Evolutionary conservation across 2,113 vertebrate genomes (phyloP).

Genomic region (Rhipidura dahli): DNA sequence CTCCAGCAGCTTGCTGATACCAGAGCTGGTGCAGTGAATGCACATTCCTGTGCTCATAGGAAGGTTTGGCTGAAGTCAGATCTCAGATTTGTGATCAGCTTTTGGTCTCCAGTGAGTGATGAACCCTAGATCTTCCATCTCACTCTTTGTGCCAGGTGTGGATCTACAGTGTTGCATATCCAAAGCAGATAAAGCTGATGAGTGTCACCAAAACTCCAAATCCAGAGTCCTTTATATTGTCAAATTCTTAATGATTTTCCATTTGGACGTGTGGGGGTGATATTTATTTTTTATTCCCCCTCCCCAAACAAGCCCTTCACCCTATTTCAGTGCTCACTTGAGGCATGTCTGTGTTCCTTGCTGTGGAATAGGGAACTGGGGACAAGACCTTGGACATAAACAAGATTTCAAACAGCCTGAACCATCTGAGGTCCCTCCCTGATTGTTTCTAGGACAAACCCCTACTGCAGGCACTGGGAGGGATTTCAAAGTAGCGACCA

Average conservation of each 20-base stretch:
- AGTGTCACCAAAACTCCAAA: not conserved
- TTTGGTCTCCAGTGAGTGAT: not conserved
- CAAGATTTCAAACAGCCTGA: not conserved
- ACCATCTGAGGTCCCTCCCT: not conserved
- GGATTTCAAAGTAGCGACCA: not conserved
- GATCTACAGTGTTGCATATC: not conserved
- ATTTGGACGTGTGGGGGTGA: rapidly evolving
- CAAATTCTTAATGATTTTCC: not conserved
- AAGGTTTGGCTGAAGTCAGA: not conserved
- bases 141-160: not conserved
- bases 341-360: not conserved
- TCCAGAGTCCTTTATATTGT: not conserved
- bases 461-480: not conserved
- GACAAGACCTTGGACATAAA: not conserved
- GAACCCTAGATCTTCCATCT: not conserved
- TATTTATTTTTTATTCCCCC: rapidly evolving
- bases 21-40: not conserved
- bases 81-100: not conserved
- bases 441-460: not conserved
- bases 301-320: not conserved
- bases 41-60: rapidly evolving
- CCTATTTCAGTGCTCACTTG: not conserved
- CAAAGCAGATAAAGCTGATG: not conserved
- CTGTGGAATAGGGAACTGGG: not conserved
- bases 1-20: not conserved